Conservation (phyloP, 2,113 vertebrate species). For the Columba livia region DNA sequence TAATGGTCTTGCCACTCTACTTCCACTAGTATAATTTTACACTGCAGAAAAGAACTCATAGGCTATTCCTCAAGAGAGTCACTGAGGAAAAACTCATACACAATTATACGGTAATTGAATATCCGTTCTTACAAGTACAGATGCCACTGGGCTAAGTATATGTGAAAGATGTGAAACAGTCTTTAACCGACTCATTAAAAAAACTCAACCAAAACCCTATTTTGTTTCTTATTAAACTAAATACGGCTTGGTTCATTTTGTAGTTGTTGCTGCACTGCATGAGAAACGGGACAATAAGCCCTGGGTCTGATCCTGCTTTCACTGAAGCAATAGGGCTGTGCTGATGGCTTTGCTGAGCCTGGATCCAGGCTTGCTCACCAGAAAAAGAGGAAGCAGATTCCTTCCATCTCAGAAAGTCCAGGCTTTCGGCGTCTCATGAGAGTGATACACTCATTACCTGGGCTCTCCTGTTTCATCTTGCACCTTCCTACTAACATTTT, state of each 20-base stretch:
- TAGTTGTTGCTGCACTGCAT: not conserved
- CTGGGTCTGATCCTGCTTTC: not conserved
- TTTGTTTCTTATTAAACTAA: not conserved
- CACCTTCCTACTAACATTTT: not conserved
- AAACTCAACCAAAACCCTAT: not conserved
- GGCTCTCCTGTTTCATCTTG: not conserved
- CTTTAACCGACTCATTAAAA: not conserved
- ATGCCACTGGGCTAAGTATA: not conserved
- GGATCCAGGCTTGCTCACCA: not conserved
- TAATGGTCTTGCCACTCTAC: not conserved
- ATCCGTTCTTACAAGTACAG: not conserved
- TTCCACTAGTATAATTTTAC: not conserved
- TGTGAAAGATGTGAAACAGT: not conserved
- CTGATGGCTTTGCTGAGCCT: not conserved
- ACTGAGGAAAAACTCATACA: not conserved
- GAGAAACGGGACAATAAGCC: not conserved
- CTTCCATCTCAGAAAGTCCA: not conserved
- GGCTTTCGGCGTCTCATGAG: not conserved
- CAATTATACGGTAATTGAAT: not conserved
- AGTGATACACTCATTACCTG: not conserved
- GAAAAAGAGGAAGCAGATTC: not conserved
- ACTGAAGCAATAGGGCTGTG: not conserved
- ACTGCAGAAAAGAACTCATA: not conserved
- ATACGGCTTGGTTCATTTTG: not conserved
- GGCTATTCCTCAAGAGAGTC: not conserved